Evolutionary conservation across 2,797 vertebrate species (phyloP).

Genomic region (Gallinago nigripennis): DNA sequence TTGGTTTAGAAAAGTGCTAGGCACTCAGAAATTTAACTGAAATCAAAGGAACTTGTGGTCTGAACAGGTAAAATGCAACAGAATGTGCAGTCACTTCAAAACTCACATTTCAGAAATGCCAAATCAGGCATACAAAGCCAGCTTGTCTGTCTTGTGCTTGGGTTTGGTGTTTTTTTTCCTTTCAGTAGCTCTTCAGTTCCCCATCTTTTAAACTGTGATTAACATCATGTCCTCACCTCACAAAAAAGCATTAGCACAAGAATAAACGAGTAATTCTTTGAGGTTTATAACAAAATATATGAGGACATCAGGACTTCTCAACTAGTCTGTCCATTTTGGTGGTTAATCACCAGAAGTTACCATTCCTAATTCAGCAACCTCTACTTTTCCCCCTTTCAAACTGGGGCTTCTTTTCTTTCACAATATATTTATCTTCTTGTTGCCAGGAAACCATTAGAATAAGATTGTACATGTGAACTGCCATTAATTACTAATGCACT

Average conservation of each 20-base stretch:
- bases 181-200: neutral
- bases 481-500: conserved; percentile 14
- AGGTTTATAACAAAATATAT: neutral
- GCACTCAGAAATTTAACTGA: neutral
- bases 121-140: neutral
- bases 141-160: neutral
- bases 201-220: neutral
- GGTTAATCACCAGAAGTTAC: neutral
- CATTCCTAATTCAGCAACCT: neutral
- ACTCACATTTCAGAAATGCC: neutral
- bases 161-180: neutral
- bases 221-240: neutral
- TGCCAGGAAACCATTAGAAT: conserved; percentile 18
- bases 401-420: neutral
- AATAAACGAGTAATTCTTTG: neutral
- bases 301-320: neutral
- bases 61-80: neutral
- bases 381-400: neutral
- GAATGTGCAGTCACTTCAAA: neutral
- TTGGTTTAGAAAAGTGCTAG: neutral
- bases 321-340: neutral
- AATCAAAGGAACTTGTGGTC: neutral
- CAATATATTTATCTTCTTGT: neutral
- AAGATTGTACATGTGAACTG: neutral
- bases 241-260: neutral